Base-by-base conservation (phyloP, 2,888 invertebrate genomes). In the Platycheirus rosarum region DNA sequence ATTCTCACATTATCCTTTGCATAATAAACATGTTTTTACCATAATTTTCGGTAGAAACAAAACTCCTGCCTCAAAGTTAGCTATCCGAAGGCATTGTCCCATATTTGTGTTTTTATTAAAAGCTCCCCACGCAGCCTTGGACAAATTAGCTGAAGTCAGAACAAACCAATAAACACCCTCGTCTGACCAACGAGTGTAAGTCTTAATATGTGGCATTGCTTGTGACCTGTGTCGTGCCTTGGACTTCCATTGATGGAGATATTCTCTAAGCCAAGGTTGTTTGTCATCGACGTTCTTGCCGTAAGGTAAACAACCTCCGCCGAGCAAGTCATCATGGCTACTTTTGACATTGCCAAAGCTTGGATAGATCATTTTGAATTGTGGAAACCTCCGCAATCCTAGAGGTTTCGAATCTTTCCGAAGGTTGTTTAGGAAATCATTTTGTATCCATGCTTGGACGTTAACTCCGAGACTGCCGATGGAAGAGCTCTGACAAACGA, bases 121-220 rank as follows among this genome's bases (percentile, higher is more conserved):
- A 8, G 91, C 91, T 42, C 99, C 99, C 99, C 99, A 99, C 0
- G 99, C 99, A 0, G 98, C 97, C 91, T 98, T 98, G 9, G 98
- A 99, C 29, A 98, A 91, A 91, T 99, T 99, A 0, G 97, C 97
- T 65, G 98, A 98, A 0, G 98, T 98, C 0, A 98, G 91, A 0
- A 97, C 90, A 89, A 96, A 97, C 94, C 95, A 99, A 75, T 90
- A 89, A n/a, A 91, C 85, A 0, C 89, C 87, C 0, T 96, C 94
- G 0, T 94, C 94, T 0, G 95, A 95, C 2, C 94, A 90, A 8
- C 98, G 92, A 0, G 94, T 93, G 89, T 98, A 99, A 0, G 95
- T 94, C 90, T 99, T 99, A 40, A 98, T 97, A 88, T 99, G 99
- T 0, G 99, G 99, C 94, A 97, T 96, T 0, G 98, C 97, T 69